Evolutionary conservation across 2,888 invertebrate species (phyloP), one percentile per base, ranked within the genome.

Genomic region (Xestoiulus laeticollis): DNA sequence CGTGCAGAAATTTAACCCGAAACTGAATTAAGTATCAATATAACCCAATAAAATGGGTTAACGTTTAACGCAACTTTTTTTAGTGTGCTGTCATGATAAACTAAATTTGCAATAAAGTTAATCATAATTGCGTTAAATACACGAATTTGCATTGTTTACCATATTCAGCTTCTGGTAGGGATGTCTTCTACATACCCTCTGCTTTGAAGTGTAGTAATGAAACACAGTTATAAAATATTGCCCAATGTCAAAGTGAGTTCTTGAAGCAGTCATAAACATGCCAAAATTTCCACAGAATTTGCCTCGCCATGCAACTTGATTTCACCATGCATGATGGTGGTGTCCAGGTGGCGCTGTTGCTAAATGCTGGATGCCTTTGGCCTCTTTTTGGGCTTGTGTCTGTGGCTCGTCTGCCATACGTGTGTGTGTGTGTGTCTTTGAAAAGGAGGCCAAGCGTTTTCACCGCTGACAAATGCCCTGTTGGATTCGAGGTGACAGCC

Each of bases 401-500:
- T 78, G 78, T 30, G 78, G 30, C 30, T 1, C 30, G 30, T 32
- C 78, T 78, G 78, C 30, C 32, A 44, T 44, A 44, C 44, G 44
- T 44, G 68, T 68, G 68, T 68, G 68, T 26, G 68, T 10, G 68
- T 68, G 53, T 53, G 53, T 53, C 53, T 16, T n/a, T n/a, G 0
- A 10, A 78, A 78, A 26, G 26, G 68, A 68, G 68, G 68, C 68
- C 68, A 26, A n/a, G 68, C 10, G 78, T 30, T 78, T 78, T 78
- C 78, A 78, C 78, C 78, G 78, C 78, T 78, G 78, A 78, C 78
- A 78, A 78, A 78, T 78, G 78, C 78, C 78, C 78, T 26, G 78
- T 78, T 78, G 78, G 78, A 78, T 78, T 78, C 30, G 78, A 78
- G 78, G 78, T 78, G 78, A 78, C 78, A 78, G 78, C 78, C 78